Percentiles rank a stretch among this genome's conserved stretches.
Conservation (phyloP, 2,888 invertebrate species). For the Volucella bombylans region DNA sequence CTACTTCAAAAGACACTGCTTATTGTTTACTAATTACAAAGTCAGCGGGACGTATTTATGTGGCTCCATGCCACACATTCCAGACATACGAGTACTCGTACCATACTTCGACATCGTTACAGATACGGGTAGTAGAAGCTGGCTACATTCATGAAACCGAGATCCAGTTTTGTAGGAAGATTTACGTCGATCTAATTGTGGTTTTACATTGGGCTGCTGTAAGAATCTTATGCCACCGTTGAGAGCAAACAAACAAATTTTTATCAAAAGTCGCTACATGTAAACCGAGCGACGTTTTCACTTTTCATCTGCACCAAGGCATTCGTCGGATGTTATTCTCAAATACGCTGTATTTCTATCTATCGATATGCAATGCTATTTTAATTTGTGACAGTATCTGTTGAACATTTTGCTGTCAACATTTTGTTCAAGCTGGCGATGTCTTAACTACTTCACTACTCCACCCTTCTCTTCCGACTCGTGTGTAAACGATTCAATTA, state of each 20-base stretch:
- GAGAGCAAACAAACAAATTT: too few species aligned
- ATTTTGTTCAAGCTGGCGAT: slow-evolving; percentile 15
- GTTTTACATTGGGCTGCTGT: too few species aligned
- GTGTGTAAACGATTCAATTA: slow-evolving; percentile 51
- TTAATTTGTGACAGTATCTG: slow-evolving; percentile 68
- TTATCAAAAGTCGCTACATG: too few species aligned
- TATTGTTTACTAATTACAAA: slow-evolving; percentile 45
- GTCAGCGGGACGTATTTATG: slow-evolving; percentile 1
- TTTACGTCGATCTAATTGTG: too few species aligned
- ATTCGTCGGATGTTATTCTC: slow-evolving; percentile 20
- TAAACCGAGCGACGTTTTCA: too few species aligned
- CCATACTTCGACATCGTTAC: slow-evolving; percentile 7
- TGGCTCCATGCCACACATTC: slow-evolving; percentile 34
- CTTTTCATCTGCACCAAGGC: slow-evolving; percentile 30
- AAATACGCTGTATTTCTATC: slow-evolving; percentile 22
- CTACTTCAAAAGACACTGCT: slow-evolving; percentile 3
- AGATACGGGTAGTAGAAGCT: slow-evolving; percentile 10
- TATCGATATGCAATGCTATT: slow-evolving; percentile 49
- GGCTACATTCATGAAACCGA: neutral
- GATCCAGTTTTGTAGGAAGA: neutral
- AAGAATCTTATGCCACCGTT: too few species aligned
- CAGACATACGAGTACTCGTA: too few species aligned
- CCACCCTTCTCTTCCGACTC: neutral
- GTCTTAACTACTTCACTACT: neutral
- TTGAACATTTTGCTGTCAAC: slow-evolving; percentile 51